Evolutionary conservation across 30 jellyfish, hydroid and myxozoan genomes (phyloP).

Genomic region (Cassiopea xamachana): DNA sequence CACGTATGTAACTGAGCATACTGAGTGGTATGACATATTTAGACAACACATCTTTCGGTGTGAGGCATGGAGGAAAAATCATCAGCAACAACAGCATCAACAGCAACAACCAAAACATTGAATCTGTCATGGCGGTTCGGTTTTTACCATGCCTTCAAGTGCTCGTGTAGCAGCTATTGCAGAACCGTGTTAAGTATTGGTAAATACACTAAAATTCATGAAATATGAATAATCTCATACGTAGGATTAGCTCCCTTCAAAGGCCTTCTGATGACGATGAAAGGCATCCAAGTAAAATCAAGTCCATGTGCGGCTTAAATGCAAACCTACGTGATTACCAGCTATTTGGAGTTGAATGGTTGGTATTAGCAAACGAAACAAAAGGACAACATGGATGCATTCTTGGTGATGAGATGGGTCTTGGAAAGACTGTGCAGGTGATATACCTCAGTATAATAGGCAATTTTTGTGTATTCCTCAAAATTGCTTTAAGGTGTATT

Average conservation of each 20-base stretch:
- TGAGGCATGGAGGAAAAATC: too few relatives aligned
- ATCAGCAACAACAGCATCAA: not conserved
- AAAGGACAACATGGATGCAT: slow-evolving; percentile 77
- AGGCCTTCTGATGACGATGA: not conserved
- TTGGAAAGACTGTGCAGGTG: slow-evolving; percentile 95
- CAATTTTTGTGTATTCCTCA: too few relatives aligned
- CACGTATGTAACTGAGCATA: too few relatives aligned
- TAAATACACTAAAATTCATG: not conserved
- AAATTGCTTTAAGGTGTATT: too few relatives aligned
- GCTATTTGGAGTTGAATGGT: slow-evolving; percentile 84
- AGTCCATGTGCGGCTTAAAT: slow-evolving; percentile 18
- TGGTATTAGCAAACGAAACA: slow-evolving; percentile 35
- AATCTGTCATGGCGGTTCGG: not conserved
- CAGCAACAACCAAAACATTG: not conserved
- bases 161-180: not conserved
- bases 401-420: slow-evolving; percentile 98
- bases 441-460: not conserved
- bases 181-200: not conserved
- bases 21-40: too few relatives aligned
- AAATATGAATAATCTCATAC: slow-evolving; percentile 19
- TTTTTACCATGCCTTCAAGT: not conserved
- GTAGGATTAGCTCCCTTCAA: slow-evolving; percentile 1
- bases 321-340: slow-evolving; percentile 85
- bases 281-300: slow-evolving; percentile 16
- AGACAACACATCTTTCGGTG: too few relatives aligned